Conservation (phyloP, 2,888 invertebrate genomes). For the Leptinotarsa peninsularis region DNA sequence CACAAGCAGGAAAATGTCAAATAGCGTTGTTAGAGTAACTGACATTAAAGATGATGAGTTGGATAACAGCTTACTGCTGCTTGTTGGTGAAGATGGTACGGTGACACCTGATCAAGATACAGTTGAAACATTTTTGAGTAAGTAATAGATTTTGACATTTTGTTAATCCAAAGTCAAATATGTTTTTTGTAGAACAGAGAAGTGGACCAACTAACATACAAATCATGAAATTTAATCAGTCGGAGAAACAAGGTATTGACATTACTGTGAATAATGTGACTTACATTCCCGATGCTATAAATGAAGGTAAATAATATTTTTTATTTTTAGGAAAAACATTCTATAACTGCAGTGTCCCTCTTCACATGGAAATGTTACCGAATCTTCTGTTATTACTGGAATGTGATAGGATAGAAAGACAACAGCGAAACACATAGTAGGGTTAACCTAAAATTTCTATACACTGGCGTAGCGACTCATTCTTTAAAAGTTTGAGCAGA, state of each 20-base stretch:
- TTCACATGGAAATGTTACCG: too few relatives aligned
- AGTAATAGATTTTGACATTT: constrained; percentile 58
- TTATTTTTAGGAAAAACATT: not conserved
- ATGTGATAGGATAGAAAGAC: too few relatives aligned
- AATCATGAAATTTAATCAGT: constrained; percentile 63
- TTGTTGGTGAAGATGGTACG: constrained; percentile 88
- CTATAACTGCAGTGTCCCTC: too few relatives aligned
- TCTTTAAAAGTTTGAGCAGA: too few relatives aligned
- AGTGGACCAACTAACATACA: constrained; percentile 61
- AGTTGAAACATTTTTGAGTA: constrained; percentile 84
- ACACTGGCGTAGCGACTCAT: too few relatives aligned
- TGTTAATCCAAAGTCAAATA: constrained; percentile 20
- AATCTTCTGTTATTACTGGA: too few relatives aligned
- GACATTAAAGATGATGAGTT: constrained; percentile 62
- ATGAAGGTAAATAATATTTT: constrained; percentile 40
- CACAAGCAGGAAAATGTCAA: constrained; percentile 55
- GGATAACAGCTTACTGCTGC: constrained; percentile 80
- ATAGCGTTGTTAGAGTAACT: constrained; percentile 65
- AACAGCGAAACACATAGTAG: too few relatives aligned
- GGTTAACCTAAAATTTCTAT: too few relatives aligned
- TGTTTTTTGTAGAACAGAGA: constrained; percentile 56
- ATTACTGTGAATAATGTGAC: constrained; percentile 67
- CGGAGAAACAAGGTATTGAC: constrained; percentile 62
- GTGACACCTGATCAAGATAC: constrained; percentile 85
- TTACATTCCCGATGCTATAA: constrained; percentile 57